Base-by-base conservation (phyloP, 2,888 invertebrate genomes). In the Hecatera dysodea region DNA sequence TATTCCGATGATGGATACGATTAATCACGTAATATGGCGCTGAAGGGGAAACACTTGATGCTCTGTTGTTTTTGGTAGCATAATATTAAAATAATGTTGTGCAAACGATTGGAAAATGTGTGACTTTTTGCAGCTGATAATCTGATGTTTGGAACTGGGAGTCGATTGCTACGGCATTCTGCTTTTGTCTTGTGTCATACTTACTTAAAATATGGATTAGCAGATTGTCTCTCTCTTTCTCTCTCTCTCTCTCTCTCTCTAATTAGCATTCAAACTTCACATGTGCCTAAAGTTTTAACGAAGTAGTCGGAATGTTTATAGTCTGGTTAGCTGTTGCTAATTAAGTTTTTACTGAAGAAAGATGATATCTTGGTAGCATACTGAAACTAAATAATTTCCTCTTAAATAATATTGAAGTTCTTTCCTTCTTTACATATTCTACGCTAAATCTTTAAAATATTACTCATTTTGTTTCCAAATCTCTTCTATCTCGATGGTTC, bases 1-100 rank as follows among this genome's bases (percentile, higher is more conserved):
- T 84, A 85, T 73, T 71, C 71, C 72, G 74, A 80, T 84, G 86
- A 87, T 79, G 80, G 85, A 84, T 82, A 84, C 76, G 86, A 87
- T 87, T 86, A 87, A 87, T 87, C 83, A 78, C 74, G 78, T 82
- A 84, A 84, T 78, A 81, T 63, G 75, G 75, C 74, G 79, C 36
- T 80, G 75, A 82, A 85, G 80, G 82, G 82, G 76, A 85, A 82
- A 65, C 65, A 46, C 75, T 71, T 69, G 56, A 68, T 68, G 67
- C 52, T 81, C 42, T 72, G 79, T 72, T 83, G 78, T 74, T 72
- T 78, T 74, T 71, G 67, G 59, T 12, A 75, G 57, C 15, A 60
- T n/a, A 46, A 67, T 64, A 60, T 78, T 67, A 24, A 52, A 68
- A 70, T 33, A 46, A 39, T 42, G 60, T 29, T 29, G 15, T 8